phyloP scores from a whole-genome alignment of 2,113 vertebrate genomes.

The Saimiri boliviensis region DNA sequence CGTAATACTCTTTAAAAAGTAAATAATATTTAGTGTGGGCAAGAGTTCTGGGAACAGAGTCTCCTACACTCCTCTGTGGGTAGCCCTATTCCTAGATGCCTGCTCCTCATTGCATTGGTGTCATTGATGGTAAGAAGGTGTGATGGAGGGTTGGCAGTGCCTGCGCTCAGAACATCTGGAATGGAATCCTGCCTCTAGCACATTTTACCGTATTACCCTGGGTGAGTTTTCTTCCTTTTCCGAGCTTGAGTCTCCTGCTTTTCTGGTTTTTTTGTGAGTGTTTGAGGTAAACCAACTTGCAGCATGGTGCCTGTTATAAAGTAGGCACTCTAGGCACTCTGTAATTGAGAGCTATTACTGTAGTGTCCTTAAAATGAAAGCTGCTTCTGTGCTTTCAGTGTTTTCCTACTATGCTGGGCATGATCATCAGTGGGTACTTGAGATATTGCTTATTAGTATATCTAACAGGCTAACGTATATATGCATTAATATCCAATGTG shows the following conservation, averaged over 20 bases:
- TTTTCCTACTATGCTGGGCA: background rate
- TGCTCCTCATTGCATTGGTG: background rate
- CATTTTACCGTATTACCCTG: background rate
- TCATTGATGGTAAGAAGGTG: fast-evolving
- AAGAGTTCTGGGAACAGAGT: background rate
- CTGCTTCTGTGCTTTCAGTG: background rate
- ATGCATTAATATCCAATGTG: background rate
- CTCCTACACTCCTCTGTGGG: fast-evolving
- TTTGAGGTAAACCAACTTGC: background rate
- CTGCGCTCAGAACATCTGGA: background rate
- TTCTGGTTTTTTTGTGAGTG: background rate
- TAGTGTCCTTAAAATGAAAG: background rate
- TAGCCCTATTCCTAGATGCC: background rate
- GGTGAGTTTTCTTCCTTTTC: background rate
- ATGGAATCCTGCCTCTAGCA: background rate
- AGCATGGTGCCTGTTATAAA: background rate
- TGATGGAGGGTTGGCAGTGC: too few relatives aligned
- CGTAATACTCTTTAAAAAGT: background rate
- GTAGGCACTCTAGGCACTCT: background rate
- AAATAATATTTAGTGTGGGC: background rate
- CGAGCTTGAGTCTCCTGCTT: background rate
- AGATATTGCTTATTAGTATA: background rate
- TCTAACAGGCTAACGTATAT: slow-evolving; percentile 44
- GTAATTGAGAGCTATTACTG: background rate
- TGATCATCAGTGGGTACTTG: background rate